Evolutionary conservation across 1,140 invertebrate genomes (phyloP).

Genomic region (Atta cephalotes): DNA sequence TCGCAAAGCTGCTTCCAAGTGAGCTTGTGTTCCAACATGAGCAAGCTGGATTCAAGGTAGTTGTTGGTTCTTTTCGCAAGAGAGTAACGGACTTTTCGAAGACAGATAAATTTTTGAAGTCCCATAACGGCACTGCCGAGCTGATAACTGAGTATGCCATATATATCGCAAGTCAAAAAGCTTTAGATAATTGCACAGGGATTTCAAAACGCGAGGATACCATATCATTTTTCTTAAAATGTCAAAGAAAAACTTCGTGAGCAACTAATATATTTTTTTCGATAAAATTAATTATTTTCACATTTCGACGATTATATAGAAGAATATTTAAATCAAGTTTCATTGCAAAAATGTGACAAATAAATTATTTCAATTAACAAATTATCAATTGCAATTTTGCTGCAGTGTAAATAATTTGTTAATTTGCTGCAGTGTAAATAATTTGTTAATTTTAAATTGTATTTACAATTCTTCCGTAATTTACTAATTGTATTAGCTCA

Average conservation of each 20-base stretch:
- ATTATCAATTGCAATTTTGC: slow-evolving; percentile 3
- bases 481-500: not conserved
- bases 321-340: not conserved
- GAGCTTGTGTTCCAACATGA: slow-evolving; percentile 35
- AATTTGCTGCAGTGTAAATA: not conserved
- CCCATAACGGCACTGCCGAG: slow-evolving; percentile 44
- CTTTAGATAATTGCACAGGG: slow-evolving; percentile 34
- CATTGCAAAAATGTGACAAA: not conserved
- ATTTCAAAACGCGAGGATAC: slow-evolving; percentile 4
- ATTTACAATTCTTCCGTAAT: too few relatives aligned
- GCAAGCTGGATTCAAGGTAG: slow-evolving; percentile 43
- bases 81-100: slow-evolving; percentile 57
- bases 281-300: not conserved
- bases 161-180: slow-evolving; percentile 25
- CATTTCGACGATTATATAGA: not conserved
- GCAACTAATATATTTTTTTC: not conserved
- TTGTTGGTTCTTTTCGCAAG: slow-evolving; percentile 48
- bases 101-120: slow-evolving; percentile 62
- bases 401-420: not conserved
- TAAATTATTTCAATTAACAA: not conserved
- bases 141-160: slow-evolving; percentile 40
- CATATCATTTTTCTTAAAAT: not conserved
- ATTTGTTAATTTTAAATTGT: not conserved
- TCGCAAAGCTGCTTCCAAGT: slow-evolving; percentile 70
- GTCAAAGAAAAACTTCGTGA: not conserved